Evolutionary conservation across 2,113 vertebrate species (phyloP).

Genomic region (Hemicordylus capensis): DNA sequence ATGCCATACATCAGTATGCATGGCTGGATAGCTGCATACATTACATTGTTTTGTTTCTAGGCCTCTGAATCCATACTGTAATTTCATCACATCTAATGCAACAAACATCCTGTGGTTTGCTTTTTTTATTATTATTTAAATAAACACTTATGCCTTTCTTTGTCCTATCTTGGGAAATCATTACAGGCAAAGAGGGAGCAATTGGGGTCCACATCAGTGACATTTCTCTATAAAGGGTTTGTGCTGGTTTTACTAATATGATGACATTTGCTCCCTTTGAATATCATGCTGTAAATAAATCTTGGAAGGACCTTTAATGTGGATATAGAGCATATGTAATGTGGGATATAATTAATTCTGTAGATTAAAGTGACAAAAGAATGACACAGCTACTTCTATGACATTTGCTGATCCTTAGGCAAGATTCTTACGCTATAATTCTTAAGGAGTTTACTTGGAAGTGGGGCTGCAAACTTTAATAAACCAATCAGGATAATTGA

Average conservation of each 20-base stretch:
- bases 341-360: neutral
- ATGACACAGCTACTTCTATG: neutral
- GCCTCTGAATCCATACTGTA: conserved; percentile 21
- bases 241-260: conserved; percentile 7
- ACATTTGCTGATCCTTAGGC: conserved; percentile 26
- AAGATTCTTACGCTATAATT: neutral
- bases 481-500: neutral
- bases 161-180: conserved; percentile 30
- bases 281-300: neutral
- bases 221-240: conserved; percentile 17
- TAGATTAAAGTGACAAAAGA: neutral
- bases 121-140: neutral
- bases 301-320: neutral
- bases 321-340: neutral
- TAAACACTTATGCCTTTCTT: neutral
- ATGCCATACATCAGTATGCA: conserved; percentile 8
- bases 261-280: neutral
- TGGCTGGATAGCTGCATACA: neutral
- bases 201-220: neutral
- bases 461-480: neutral
- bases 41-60: conserved; percentile 16
- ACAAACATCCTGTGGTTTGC: neutral
- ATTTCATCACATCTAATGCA: conserved; percentile 34
- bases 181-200: conserved; percentile 24
- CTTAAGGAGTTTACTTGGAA: neutral